Evolutionary conservation across 2,797 vertebrate species (phyloP).

Genomic region (Sparidentex hasta): DNA sequence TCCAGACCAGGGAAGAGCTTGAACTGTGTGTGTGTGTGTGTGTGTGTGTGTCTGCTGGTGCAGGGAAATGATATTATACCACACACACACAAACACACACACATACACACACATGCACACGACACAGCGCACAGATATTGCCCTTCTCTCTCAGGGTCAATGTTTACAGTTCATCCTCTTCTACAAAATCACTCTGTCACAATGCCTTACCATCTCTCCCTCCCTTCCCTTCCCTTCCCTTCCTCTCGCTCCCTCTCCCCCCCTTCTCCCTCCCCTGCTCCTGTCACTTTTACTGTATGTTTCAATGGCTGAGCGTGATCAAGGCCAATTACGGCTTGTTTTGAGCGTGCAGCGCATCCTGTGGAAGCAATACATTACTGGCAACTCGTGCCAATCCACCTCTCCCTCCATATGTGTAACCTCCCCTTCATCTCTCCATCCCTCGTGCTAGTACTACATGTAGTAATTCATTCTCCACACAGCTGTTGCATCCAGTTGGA

Average conservation of each 20-base stretch:
- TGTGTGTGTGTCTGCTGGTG: slow-evolving; percentile 44
- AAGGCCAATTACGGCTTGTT: slow-evolving; percentile 73
- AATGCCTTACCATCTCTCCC: slow-evolving; percentile 56
- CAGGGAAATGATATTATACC: slow-evolving; percentile 9
- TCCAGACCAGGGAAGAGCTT: slow-evolving; percentile 41
- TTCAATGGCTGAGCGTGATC: slow-evolving; percentile 74
- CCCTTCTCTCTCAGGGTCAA: slow-evolving; percentile 71
- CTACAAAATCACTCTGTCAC: slow-evolving; percentile 71
- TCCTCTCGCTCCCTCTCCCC: background rate
- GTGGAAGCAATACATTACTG: slow-evolving; percentile 73
- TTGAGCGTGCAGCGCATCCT: slow-evolving; percentile 67
- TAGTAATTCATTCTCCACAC: slow-evolving; percentile 55
- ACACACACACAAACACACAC: too few species aligned
- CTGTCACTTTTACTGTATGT: slow-evolving; percentile 77
- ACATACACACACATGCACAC: background rate
- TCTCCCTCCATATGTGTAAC: slow-evolving; percentile 57
- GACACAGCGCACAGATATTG: slow-evolving; percentile 20
- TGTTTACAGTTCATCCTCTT: slow-evolving; percentile 80
- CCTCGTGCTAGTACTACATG: slow-evolving; percentile 52
- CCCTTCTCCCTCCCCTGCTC: slow-evolving; percentile 1
- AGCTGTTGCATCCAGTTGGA: slow-evolving; percentile 62
- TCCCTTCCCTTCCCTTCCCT: background rate
- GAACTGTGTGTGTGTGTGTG: slow-evolving; percentile 3
- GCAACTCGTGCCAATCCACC: slow-evolving; percentile 57
- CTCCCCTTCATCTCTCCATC: slow-evolving; percentile 23